Evolutionary conservation across 92 coral and sea anemone species (phyloP), one percentile per base, ranked within the genome.

Genomic region (Epizoanthus scotinus): DNA sequence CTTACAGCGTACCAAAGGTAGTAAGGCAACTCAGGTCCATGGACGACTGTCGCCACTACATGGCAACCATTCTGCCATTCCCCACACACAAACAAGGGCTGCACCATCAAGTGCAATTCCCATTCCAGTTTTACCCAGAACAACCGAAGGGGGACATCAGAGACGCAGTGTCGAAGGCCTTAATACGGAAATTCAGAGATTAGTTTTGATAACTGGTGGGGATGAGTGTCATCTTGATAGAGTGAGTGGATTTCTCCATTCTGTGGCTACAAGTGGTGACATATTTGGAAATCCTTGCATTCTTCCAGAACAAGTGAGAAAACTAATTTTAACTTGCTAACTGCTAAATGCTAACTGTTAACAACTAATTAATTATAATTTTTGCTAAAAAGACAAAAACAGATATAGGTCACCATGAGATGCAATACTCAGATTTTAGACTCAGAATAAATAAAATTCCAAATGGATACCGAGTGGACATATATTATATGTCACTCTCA

Each of bases 21-120:
- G 93, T 26, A 92, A 92, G 55, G 86, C 86, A 27, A 77, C 91
- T 25, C 95, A 90, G 69, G 83, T 70, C 6, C 88, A 93, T 83
- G 98, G 98, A 17, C 91, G 98, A 6, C 94, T 87, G 64, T 96
- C 99, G 34, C 99, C 99, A 24, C 78, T 96, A 38, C 96, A 92
- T 64, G 99, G 93, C 40, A 94, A 93, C 75, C 99, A 96, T 82
- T 88, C 92, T 25, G 99, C 99, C 15, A 85, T 93, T 22, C 87
- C 83, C 19, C 81, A 87, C 42, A 62, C 86, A 49, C 81, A 75
- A 6, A 59, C 81, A 4, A 83, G 90, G 44, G 85, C 78, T 5
- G 81, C 94, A 28, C 92, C 90, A 71, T 88, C 97, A 12, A 72
- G 82, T 44, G 94, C 99, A 3, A 93, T 96, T 20, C 97, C 99